These are phyloP conservation scores for Cydia splendana DNA, from an alignment of 1,140 invertebrate genomes.

Conservation along the genomic window DNA sequence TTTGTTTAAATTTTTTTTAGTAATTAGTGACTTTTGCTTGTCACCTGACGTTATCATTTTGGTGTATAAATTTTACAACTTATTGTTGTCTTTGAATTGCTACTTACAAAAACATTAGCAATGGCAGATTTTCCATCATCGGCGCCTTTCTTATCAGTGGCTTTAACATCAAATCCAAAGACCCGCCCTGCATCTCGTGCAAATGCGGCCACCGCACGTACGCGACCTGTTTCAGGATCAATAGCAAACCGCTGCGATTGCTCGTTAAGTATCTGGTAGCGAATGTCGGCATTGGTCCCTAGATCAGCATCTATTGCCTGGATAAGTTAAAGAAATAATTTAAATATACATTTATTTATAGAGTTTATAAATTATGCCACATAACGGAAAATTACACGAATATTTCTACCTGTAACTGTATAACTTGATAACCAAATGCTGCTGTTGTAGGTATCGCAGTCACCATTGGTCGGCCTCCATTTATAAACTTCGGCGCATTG, in stretches of 20 bases:
- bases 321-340: slow-evolving; percentile 33
- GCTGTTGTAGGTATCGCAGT: slow-evolving; percentile 89
- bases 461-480: slow-evolving; percentile 86
- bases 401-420: slow-evolving; percentile 82
- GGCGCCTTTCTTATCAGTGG: slow-evolving; percentile 88
- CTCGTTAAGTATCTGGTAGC: slow-evolving; percentile 89
- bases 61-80: not conserved
- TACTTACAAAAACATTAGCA: slow-evolving; percentile 90
- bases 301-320: slow-evolving; percentile 87
- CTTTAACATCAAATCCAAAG: slow-evolving; percentile 93
- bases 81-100: not conserved
- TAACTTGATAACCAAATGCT: slow-evolving; percentile 89
- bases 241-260: slow-evolving; percentile 86
- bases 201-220: slow-evolving; percentile 85
- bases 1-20: too few species aligned
- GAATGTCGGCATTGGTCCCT: slow-evolving; percentile 88
- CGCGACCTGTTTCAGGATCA: slow-evolving; percentile 86
- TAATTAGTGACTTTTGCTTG: too few species aligned
- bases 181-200: slow-evolving; percentile 85
- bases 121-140: slow-evolving; percentile 90
- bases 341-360: not conserved
- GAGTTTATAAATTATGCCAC: not conserved
- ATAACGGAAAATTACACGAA: not conserved
- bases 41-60: too few species aligned
- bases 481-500: slow-evolving; percentile 87